A percentile compares a stretch with the other conserved stretches of the same genome.
phyloP scores from a whole-genome alignment of 2,888 invertebrate species.

The Pteria penguin region DNA sequence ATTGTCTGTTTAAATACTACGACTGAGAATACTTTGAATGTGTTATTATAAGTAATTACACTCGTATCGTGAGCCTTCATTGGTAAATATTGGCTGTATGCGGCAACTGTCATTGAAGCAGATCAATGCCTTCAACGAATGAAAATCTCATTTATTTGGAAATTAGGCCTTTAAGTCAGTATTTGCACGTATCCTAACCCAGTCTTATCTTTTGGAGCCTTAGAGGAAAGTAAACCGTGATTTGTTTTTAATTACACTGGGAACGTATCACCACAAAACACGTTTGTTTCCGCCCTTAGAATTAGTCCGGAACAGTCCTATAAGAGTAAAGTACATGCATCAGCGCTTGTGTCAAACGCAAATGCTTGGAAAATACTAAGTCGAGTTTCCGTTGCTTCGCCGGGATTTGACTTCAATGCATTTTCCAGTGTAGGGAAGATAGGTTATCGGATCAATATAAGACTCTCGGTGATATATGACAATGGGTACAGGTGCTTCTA shows the following conservation, averaged over 20 bases:
- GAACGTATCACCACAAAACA: too few relatives aligned
- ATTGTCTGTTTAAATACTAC: background rate
- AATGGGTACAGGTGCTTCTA: constrained; percentile 54
- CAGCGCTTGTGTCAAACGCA: too few relatives aligned
- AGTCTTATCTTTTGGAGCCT: background rate
- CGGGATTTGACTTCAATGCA: background rate
- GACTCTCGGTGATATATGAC: constrained; percentile 3
- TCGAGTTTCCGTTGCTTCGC: constrained; percentile 2
- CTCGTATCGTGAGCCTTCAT: background rate
- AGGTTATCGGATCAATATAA: background rate
- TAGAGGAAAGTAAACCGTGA: too few relatives aligned
- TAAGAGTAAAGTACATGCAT: too few relatives aligned
- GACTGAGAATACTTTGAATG: background rate
- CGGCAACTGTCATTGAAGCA: background rate
- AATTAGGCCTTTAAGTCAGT: background rate
- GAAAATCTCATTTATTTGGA: background rate
- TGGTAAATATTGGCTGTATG: background rate
- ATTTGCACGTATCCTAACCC: background rate
- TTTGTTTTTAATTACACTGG: too few relatives aligned
- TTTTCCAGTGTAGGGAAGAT: constrained; percentile 7
- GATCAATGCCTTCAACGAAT: background rate
- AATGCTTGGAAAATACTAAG: background rate
- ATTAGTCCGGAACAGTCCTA: too few relatives aligned
- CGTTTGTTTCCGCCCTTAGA: too few relatives aligned
- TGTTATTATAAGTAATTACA: background rate